A percentile compares a stretch with the other conserved stretches of the same genome.
Conservation (phyloP, 2,797 vertebrate species). For the Hapalemur alaotrensis region DNA sequence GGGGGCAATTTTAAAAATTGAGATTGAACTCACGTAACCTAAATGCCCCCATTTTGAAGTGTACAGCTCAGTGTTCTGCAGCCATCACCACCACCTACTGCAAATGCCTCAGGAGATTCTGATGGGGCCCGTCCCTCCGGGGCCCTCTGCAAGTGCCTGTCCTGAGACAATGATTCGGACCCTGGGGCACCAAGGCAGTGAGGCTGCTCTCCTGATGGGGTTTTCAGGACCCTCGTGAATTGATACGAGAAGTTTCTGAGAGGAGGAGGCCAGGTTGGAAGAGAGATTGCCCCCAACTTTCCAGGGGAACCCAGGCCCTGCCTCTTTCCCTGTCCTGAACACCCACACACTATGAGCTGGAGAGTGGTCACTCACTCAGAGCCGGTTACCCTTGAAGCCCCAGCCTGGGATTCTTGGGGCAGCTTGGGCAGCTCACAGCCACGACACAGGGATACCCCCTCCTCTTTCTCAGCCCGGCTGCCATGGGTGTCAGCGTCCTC, state of each 20-base stretch:
- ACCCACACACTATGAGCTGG: background rate
- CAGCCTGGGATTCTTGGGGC: background rate
- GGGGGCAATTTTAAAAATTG: background rate
- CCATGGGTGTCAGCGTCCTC: background rate
- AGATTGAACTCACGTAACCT: background rate
- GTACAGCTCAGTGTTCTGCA: background rate
- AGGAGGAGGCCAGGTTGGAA: background rate
- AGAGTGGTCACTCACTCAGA: background rate
- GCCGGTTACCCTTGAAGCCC: background rate
- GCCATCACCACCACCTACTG: background rate
- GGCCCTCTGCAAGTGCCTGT: background rate
- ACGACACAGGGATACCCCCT: background rate
- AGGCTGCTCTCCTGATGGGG: background rate
- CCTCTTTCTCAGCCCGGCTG: background rate
- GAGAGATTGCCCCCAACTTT: background rate
- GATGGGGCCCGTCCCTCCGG: fast-evolving
- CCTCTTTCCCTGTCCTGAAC: no score
- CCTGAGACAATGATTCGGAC: background rate
- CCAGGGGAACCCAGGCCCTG: background rate
- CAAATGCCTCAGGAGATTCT: background rate
- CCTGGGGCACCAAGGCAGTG: background rate
- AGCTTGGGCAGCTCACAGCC: background rate
- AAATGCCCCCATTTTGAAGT: background rate
- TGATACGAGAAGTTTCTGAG: background rate
- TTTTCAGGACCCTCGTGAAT: background rate